A percentile compares a stretch with the other conserved stretches of the same genome.
These are phyloP conservation scores for Aulostomus chinensis DNA, from an alignment of 2,797 vertebrate species.

Conservation along the genomic window DNA sequence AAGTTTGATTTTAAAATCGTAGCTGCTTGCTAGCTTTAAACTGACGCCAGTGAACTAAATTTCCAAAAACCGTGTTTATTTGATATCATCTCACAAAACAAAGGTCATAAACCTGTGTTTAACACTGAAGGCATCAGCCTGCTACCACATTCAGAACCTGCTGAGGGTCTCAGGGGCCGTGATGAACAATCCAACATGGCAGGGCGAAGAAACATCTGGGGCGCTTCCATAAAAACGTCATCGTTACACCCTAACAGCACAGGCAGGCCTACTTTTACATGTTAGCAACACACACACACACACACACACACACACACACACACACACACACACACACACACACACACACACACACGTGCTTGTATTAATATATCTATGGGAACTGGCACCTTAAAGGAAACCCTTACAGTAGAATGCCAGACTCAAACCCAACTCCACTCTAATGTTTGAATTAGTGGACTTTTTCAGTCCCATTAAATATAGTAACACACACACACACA, in stretches of 20 bases:
- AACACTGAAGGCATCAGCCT: conserved; percentile 32
- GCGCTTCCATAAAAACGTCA: conserved; percentile 16
- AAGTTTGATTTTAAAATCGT: too few species aligned
- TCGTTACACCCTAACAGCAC: too few species aligned
- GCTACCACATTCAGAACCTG: conserved; percentile 36
- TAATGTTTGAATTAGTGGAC: too few species aligned
- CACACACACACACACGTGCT: not conserved
- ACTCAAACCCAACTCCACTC: too few species aligned
- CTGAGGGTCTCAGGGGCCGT: conserved; percentile 9
- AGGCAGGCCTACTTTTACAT: conserved; percentile 25
- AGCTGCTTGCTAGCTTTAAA: conserved; percentile 12
- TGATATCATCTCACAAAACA: conserved; percentile 55
- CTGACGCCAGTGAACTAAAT: conserved; percentile 1
- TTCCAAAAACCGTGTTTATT: not conserved
- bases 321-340: conserved; percentile 2
- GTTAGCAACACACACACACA: conserved; percentile 18
- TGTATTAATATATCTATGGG: too few species aligned
- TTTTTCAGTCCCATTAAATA: too few species aligned
- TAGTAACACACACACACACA: conserved; percentile 28
- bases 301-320: not conserved
- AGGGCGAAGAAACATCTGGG: conserved; percentile 40
- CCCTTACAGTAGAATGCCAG: too few species aligned
- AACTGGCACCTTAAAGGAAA: too few species aligned
- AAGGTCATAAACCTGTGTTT: conserved; percentile 36
- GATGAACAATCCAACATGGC: conserved; percentile 28